Evolutionary conservation across 2,113 vertebrate species (phyloP).

Genomic region (Ailurus styani): DNA sequence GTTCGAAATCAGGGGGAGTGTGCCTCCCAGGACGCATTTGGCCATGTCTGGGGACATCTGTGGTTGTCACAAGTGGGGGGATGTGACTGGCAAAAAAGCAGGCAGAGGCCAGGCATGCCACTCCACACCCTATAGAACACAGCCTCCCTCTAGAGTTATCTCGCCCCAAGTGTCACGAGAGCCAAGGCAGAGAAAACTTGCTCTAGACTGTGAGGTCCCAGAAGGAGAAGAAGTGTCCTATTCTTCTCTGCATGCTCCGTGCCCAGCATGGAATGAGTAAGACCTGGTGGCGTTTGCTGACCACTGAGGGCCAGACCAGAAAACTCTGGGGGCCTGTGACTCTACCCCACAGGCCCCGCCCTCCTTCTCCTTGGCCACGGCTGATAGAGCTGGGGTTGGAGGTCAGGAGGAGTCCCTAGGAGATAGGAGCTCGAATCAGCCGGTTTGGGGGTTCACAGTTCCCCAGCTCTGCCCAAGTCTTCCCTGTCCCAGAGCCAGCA

Average conservation of each 20-base stretch:
- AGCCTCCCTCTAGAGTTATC: not conserved
- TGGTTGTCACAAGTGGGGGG: not conserved
- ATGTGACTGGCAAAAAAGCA: not conserved
- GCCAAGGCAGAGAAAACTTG: not conserved
- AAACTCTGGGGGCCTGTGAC: not conserved
- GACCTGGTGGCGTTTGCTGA: not conserved
- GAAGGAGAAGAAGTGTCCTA: not conserved
- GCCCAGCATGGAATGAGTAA: not conserved
- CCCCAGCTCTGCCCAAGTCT: not conserved
- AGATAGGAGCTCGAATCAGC: not conserved
- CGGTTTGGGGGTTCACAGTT: not conserved
- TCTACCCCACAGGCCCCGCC: not conserved
- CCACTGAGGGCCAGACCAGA: not conserved
- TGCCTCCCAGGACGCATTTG: not conserved
- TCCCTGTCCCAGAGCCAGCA: not conserved
- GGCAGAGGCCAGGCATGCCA: not conserved
- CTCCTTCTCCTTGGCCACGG: not conserved
- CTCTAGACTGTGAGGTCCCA: not conserved
- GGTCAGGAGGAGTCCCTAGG: not conserved
- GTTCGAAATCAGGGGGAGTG: not conserved
- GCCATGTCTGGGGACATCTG: not conserved
- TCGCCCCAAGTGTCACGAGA: not conserved
- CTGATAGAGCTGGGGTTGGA: not conserved
- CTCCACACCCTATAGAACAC: not conserved
- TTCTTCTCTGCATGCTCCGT: not conserved